These are phyloP conservation scores for Lithophane semibrunnea DNA, from an alignment of 2,888 invertebrate species.

Conservation along the genomic window DNA sequence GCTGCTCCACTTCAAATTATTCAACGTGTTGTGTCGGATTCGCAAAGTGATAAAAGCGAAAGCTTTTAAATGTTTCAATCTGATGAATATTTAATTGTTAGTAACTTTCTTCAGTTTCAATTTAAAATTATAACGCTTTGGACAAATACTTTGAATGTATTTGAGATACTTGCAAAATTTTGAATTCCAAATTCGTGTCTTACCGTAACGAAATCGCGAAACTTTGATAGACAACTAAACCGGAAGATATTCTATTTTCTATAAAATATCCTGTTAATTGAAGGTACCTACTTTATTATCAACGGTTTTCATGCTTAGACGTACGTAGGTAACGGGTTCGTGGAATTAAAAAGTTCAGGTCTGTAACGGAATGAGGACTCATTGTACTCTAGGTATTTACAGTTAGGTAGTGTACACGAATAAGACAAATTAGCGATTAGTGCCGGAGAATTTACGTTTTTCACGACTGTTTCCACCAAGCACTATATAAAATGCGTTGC, in stretches of 20 bases:
- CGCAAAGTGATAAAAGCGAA: constrained; percentile 47
- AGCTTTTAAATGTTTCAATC: constrained; percentile 58
- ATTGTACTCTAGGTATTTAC: constrained; percentile 26
- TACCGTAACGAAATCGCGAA: constrained; percentile 15
- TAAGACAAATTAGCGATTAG: constrained; percentile 43
- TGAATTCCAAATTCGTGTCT: constrained; percentile 35
- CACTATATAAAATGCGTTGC: background rate
- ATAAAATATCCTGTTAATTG: background rate
- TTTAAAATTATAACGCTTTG: constrained; percentile 49
- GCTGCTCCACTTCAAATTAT: constrained; percentile 30
- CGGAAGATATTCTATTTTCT: constrained; percentile 11
- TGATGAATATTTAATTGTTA: constrained; percentile 59
- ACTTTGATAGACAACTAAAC: constrained; percentile 24
- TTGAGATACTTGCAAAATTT: constrained; percentile 26
- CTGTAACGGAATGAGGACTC: constrained; percentile 8
- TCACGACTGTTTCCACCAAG: constrained; percentile 16
- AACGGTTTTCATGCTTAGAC: constrained; percentile 17
- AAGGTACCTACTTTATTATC: constrained; percentile 3
- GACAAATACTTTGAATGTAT: constrained; percentile 51
- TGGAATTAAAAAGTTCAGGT: constrained; percentile 8
- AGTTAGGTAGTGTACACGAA: constrained; percentile 29
- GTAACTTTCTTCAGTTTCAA: constrained; percentile 57
- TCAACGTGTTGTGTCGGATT: constrained; percentile 45
- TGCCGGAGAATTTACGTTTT: constrained; percentile 13
- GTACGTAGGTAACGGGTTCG: constrained; percentile 24